Percentiles rank a stretch among this genome's conserved stretches.
Conservation (phyloP, 2,797 vertebrate species). For the Apodemus agrarius region DNA sequence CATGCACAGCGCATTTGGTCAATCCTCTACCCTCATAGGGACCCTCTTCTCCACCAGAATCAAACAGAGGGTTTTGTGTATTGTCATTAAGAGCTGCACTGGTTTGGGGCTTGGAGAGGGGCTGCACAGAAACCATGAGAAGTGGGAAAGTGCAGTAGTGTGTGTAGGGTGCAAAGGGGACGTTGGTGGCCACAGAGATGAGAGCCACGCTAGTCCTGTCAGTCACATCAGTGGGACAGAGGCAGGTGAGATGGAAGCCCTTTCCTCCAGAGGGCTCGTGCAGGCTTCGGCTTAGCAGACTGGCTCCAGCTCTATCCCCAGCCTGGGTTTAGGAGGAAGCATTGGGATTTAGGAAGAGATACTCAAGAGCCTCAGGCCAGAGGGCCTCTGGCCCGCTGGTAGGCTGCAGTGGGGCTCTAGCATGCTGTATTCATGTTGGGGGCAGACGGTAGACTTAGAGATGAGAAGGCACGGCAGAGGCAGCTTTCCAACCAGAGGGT, state of each 20-base stretch:
- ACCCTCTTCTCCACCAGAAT: neutral
- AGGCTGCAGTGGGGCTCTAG: neutral
- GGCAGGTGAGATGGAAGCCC: neutral
- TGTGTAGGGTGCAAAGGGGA: too few species aligned
- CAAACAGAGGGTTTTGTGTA: neutral
- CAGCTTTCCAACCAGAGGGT: neutral
- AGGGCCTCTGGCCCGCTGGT: neutral
- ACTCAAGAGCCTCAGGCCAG: neutral
- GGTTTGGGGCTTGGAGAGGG: neutral
- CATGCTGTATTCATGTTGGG: neutral
- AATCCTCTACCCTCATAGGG: too few species aligned
- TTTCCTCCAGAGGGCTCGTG: neutral
- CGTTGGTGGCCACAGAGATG: neutral
- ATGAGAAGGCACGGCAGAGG: neutral
- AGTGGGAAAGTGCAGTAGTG: neutral
- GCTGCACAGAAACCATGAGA: neutral
- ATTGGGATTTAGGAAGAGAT: neutral
- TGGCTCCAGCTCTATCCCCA: neutral
- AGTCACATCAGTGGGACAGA: neutral
- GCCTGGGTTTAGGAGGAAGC: neutral
- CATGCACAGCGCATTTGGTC: neutral
- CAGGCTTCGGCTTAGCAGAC: neutral
- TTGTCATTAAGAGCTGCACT: neutral
- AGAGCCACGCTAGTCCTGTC: fast-evolving
- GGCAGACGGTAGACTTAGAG: neutral